Conservation (phyloP, 2,797 vertebrate species). For the Anguilla pacifica region DNA sequence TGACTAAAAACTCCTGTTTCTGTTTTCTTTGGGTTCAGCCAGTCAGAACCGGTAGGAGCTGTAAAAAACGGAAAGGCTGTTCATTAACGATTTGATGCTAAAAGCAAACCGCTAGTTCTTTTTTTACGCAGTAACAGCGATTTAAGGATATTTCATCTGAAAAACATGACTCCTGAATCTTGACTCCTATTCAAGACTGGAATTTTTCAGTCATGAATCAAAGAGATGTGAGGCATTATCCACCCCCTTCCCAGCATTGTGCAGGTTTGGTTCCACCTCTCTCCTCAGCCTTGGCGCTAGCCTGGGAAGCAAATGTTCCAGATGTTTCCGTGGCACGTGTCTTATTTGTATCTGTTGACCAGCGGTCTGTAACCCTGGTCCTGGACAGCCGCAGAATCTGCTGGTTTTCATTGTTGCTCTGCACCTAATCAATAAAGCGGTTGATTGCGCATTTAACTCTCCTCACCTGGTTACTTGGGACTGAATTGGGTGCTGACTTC, state of each 20-base stretch:
- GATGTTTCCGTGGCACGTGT: background rate
- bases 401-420: no score
- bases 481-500: no score
- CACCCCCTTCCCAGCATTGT: background rate
- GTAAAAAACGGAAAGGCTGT: background rate
- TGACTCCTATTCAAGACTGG: background rate
- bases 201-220: background rate
- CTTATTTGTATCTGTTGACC: background rate
- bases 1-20: background rate
- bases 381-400: no score
- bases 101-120: background rate
- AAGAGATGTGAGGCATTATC: background rate
- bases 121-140: background rate
- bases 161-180: background rate
- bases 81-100: background rate
- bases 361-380: background rate
- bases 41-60: background rate
- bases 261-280: background rate
- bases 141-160: background rate
- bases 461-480: no score
- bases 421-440: no score
- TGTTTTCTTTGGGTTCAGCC: background rate
- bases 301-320: background rate
- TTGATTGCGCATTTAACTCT: no score
- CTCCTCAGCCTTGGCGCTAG: background rate